These are phyloP conservation scores for Nannoperca australis DNA, from an alignment of 2,797 vertebrate genomes.

Conservation along the genomic window DNA sequence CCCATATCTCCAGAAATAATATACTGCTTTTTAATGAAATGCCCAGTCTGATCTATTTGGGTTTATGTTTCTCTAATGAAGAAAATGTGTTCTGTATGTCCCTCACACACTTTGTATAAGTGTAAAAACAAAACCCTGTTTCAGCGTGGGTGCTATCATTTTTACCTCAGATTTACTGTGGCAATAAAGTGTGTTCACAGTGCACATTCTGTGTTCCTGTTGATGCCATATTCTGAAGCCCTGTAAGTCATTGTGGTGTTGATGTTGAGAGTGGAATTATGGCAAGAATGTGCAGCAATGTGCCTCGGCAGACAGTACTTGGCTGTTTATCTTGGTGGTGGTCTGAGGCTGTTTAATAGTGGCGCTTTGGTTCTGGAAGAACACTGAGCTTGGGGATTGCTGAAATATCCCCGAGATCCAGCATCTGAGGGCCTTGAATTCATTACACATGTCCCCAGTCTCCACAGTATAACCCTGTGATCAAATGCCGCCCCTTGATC, in stretches of 20 bases:
- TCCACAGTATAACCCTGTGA: conserved; percentile 54
- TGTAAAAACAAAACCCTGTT: conserved; percentile 49
- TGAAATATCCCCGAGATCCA: conserved; percentile 66
- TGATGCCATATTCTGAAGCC: conserved; percentile 54
- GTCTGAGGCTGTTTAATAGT: conserved; percentile 72
- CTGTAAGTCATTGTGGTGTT: conserved; percentile 66
- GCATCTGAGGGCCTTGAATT: conserved; percentile 69
- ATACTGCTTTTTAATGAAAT: conserved; percentile 62
- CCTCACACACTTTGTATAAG: conserved; percentile 22
- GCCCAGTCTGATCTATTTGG: conserved; percentile 40
- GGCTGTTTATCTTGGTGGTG: conserved; percentile 70
- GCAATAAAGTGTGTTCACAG: conserved; percentile 37
- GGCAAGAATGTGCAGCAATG: conserved; percentile 64
- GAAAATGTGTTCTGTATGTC: conserved; percentile 62
- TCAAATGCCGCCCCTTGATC: conserved; percentile 60
- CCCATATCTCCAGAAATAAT: conserved; percentile 56
- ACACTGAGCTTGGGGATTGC: conserved; percentile 66
- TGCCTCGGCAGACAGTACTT: conserved; percentile 55
- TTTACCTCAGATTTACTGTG: conserved; percentile 59
- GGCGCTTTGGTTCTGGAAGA: conserved; percentile 71
- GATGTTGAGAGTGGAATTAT: conserved; percentile 69
- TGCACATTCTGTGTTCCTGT: conserved; percentile 48
- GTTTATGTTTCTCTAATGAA: conserved; percentile 44
- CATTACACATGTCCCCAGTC: conserved; percentile 66
- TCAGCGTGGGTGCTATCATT: conserved; percentile 18